phyloP scores from a whole-genome alignment of 2,113 vertebrate genomes.

The Melanerpes aurifrons region DNA sequence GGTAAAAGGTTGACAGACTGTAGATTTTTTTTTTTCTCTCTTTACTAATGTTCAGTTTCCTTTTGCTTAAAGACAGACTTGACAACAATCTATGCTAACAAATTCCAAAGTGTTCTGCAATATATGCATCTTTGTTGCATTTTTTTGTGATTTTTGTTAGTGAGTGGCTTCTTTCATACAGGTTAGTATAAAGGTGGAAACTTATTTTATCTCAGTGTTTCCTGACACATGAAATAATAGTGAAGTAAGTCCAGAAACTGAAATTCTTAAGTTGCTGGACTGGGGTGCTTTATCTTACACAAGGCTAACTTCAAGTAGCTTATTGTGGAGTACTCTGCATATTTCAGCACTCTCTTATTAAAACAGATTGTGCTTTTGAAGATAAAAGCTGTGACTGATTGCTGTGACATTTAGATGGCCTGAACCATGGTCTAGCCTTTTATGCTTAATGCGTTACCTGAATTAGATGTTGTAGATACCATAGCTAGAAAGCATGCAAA shows the following conservation, averaged over 20 bases:
- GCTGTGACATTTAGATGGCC: slow-evolving; percentile 48
- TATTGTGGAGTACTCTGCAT: slow-evolving; percentile 31
- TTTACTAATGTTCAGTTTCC: neutral
- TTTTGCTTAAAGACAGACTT: neutral
- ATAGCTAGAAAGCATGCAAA: slow-evolving; percentile 20
- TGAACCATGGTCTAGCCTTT: neutral
- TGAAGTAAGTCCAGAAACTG: neutral
- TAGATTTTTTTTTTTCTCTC: neutral
- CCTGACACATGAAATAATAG: neutral
- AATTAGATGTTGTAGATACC: slow-evolving; percentile 50
- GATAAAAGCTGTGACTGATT: slow-evolving; percentile 59
- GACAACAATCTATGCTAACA: neutral
- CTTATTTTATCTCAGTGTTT: neutral
- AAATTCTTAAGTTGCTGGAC: neutral
- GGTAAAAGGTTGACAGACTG: slow-evolving; percentile 45
- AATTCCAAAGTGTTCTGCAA: neutral
- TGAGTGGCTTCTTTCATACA: neutral
- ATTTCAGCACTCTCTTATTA: slow-evolving; percentile 66
- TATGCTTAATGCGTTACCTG: slow-evolving; percentile 44
- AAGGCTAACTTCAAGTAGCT: slow-evolving; percentile 8
- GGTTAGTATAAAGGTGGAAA: neutral
- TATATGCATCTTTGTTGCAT: neutral
- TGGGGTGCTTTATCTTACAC: neutral
- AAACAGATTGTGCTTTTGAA: slow-evolving; percentile 61
- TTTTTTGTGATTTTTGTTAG: neutral